Conservation (phyloP, 2,888 invertebrate species). For the Pemphredon lugubris region DNA sequence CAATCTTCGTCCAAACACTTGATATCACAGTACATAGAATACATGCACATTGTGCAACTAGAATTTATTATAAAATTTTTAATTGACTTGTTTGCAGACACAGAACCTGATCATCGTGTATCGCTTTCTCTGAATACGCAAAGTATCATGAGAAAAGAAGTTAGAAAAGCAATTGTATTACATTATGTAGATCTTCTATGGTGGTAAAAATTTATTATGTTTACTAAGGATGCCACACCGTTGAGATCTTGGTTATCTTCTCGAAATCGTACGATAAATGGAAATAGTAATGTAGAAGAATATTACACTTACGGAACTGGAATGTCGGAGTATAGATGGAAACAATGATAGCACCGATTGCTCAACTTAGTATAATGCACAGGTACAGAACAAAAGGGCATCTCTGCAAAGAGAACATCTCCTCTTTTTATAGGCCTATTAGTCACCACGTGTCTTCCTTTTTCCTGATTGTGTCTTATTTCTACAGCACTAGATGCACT, state of each 20-base stretch:
- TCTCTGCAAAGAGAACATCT: slow-evolving; percentile 90
- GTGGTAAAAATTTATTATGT: no score
- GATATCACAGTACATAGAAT: slow-evolving; percentile 86
- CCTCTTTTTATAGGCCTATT: slow-evolving; percentile 84
- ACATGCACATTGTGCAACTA: slow-evolving; percentile 87
- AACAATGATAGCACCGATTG: slow-evolving; percentile 89
- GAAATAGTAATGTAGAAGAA: no score
- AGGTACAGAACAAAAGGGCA: slow-evolving; percentile 90
- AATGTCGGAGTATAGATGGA: slow-evolving; percentile 81
- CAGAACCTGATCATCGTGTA: no score
- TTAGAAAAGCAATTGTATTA: no score
- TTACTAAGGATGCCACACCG: no score
- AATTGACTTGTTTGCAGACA: no score
- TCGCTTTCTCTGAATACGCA: not conserved
- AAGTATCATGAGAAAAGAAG: no score
- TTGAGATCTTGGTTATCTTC: no score
- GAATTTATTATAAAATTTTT: no score
- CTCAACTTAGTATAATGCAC: slow-evolving; percentile 82
- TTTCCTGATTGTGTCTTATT: slow-evolving; percentile 82
- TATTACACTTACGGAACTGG: slow-evolving; percentile 85
- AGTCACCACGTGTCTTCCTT: slow-evolving; percentile 87
- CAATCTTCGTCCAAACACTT: slow-evolving; percentile 84
- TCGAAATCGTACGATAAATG: no score
- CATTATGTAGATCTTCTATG: no score
- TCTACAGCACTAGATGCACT: slow-evolving; percentile 83